These are phyloP conservation scores for Perdix hodgsoniae DNA, from an alignment of 2,797 vertebrate species.

Conservation along the genomic window DNA sequence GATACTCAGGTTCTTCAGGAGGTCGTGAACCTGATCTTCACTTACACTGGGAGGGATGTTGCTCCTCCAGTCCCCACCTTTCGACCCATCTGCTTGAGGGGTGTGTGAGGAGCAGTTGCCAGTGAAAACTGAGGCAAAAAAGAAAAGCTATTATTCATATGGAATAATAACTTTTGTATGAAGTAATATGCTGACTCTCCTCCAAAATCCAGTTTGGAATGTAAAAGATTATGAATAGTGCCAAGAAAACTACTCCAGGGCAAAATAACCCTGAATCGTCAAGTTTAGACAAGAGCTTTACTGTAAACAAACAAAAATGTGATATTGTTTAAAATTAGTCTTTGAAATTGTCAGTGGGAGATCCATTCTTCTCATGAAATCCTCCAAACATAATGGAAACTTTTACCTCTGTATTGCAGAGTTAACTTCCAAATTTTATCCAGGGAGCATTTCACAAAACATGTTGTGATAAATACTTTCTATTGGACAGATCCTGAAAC, in stretches of 20 bases:
- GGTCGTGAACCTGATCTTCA: background rate
- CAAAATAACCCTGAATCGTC: conserved; percentile 65
- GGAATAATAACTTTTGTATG: conserved; percentile 58
- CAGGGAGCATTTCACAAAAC: conserved; percentile 10
- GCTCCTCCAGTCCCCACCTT: background rate
- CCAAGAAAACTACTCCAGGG: conserved; percentile 70
- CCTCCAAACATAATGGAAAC: conserved; percentile 23
- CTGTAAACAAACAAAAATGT: conserved; percentile 69
- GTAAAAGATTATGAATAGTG: conserved; percentile 52
- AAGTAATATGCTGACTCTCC: conserved; percentile 67
- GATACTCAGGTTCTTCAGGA: background rate
- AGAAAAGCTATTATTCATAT: conserved; percentile 30
- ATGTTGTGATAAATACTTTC: background rate
- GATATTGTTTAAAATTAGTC: conserved; percentile 64
- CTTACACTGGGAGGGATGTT: background rate
- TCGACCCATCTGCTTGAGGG: background rate
- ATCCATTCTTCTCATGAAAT: conserved; percentile 17
- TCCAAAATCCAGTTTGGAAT: conserved; percentile 69
- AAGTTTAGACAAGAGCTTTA: conserved; percentile 72
- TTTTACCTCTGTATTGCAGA: conserved; percentile 33
- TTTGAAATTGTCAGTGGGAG: conserved; percentile 69
- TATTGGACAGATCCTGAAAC: background rate
- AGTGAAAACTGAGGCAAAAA: background rate
- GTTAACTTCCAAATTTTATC: background rate
- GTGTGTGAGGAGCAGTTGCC: background rate